A percentile compares a stretch with the other conserved stretches of the same genome.
Evolutionary conservation across 2,797 vertebrate species (phyloP).

Genomic region (Pseudotriccus pelzelni): DNA sequence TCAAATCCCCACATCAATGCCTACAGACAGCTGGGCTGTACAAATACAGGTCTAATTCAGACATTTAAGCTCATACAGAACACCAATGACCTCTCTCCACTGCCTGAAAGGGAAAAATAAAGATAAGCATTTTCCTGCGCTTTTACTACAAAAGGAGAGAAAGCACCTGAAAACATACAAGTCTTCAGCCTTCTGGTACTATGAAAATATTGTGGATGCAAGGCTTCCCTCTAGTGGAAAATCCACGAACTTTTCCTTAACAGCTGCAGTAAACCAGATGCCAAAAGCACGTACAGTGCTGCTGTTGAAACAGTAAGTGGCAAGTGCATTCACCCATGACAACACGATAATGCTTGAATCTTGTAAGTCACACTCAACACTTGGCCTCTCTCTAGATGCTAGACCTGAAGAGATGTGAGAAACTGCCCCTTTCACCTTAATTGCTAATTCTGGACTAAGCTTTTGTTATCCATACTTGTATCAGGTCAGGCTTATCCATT

Average conservation of each 20-base stretch:
- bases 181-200: background rate
- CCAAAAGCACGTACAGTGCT: fast-evolving
- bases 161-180: background rate
- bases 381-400: background rate
- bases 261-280: background rate
- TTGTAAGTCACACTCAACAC: background rate
- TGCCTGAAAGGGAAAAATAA: background rate
- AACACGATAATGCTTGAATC: fast-evolving
- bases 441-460: background rate
- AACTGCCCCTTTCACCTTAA: background rate
- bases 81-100: fast-evolving
- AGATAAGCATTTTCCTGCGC: fast-evolving
- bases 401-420: background rate
- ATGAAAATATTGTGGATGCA: background rate
- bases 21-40: background rate
- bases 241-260: background rate
- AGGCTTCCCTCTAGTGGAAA: constrained; percentile 52
- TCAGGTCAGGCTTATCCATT: background rate
- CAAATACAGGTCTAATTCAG: fast-evolving
- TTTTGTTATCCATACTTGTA: fast-evolving
- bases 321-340: background rate
- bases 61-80: background rate
- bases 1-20: background rate
- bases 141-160: background rate
- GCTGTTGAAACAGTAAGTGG: background rate